A percentile compares a stretch with the other conserved stretches of the same genome.
Conservation (phyloP, 2,888 invertebrate genomes). For the Mythimna lalbum region DNA sequence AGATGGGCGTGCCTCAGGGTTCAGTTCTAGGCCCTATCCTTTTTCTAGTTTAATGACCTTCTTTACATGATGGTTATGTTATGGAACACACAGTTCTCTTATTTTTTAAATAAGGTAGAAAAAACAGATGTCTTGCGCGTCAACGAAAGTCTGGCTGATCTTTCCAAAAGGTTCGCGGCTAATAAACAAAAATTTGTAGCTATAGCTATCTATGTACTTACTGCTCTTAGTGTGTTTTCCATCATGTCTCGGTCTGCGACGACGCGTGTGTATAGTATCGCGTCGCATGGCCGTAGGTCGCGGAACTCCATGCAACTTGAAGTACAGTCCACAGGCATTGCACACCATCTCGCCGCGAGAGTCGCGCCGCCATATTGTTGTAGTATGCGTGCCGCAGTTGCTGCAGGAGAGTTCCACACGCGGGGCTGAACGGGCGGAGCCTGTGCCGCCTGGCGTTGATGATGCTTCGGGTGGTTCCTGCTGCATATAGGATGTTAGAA, state of each 20-base stretch:
- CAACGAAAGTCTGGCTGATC: too few relatives aligned
- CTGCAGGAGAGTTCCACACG: conserved; percentile 97
- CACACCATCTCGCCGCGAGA: conserved; percentile 99
- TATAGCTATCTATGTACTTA: conserved; percentile 69
- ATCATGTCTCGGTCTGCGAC: conserved; percentile 95
- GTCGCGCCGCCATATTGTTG: conserved; percentile 99
- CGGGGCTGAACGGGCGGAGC: conserved; percentile 64
- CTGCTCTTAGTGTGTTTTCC: conserved; percentile 89
- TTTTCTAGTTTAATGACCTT: too few relatives aligned
- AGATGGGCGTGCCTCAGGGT: too few relatives aligned
- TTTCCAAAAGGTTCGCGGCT: too few relatives aligned
- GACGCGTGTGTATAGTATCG: conserved; percentile 98
- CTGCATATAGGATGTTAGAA: conserved; percentile 45
- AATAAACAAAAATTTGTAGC: not conserved
- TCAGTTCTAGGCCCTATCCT: too few relatives aligned
- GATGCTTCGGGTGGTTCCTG: conserved; percentile 71
- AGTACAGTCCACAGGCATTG: conserved; percentile 99
- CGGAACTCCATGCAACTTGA: conserved; percentile 98
- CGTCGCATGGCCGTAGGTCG: conserved; percentile 98
- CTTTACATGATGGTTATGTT: too few relatives aligned
- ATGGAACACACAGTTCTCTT: too few relatives aligned
- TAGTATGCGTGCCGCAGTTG: conserved; percentile 99
- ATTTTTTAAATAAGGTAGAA: too few relatives aligned
- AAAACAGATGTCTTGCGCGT: too few relatives aligned
- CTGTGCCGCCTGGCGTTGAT: conserved; percentile 47